These are phyloP conservation scores for Loriculus beryllinus DNA, from an alignment of 2,797 vertebrate genomes.

Conservation along the genomic window DNA sequence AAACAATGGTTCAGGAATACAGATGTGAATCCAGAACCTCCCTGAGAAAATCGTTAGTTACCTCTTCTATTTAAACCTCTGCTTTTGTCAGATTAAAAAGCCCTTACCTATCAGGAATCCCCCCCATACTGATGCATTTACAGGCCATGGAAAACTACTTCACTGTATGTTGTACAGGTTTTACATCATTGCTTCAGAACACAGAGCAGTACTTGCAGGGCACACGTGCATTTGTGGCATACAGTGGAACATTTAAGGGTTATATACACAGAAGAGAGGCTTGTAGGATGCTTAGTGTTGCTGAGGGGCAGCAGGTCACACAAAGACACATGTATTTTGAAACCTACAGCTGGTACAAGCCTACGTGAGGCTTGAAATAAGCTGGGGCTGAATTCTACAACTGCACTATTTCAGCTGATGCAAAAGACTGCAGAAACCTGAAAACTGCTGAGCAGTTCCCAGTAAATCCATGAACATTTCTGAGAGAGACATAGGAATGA, in stretches of 20 bases:
- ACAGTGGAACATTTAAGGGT: not conserved
- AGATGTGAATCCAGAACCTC: not conserved
- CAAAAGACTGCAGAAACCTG: not conserved
- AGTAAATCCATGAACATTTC: not conserved
- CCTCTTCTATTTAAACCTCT: not conserved
- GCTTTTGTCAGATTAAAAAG: not conserved
- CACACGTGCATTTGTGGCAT: not conserved
- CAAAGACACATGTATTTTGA: not conserved
- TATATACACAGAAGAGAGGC: not conserved
- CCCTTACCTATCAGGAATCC: not conserved
- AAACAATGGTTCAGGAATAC: not conserved
- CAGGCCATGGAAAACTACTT: not conserved
- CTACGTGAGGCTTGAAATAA: not conserved
- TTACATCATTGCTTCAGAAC: not conserved
- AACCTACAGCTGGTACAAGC: not conserved
- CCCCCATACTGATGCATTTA: not conserved
- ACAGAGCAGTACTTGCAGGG: not conserved
- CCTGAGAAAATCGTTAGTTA: not conserved
- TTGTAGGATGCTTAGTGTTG: not conserved
- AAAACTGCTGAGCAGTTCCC: constrained; percentile 1
- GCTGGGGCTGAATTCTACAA: not conserved
- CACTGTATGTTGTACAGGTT: not conserved
- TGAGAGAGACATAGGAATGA: not conserved
- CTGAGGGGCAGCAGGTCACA: not conserved
- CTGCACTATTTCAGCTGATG: not conserved